These are phyloP conservation scores for Fissipunctia ypsillon DNA, from an alignment of 2,888 invertebrate genomes.

Conservation along the genomic window DNA sequence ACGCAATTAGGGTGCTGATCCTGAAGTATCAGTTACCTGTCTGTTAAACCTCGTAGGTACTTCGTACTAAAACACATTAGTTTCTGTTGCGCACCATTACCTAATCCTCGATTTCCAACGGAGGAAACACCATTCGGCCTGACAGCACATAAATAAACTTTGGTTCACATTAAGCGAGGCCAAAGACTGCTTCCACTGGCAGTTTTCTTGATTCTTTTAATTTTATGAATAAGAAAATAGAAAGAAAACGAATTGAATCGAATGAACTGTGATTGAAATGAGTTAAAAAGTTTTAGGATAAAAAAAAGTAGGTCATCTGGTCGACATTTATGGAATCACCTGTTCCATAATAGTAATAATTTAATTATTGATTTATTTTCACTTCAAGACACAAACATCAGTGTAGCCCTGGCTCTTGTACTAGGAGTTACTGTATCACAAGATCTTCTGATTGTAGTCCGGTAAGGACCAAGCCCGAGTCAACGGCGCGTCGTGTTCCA, in stretches of 20 bases:
- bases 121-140: slow-evolving; percentile 23
- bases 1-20: no score
- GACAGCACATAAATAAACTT: slow-evolving; percentile 42
- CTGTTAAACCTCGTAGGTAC: not conserved
- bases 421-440: no score
- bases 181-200: not conserved
- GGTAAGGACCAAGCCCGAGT: no score
- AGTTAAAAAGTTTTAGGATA: not conserved
- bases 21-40: not conserved
- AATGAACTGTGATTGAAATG: not conserved
- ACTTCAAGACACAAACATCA: no score
- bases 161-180: slow-evolving; percentile 4
- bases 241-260: no score
- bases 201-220: not conserved
- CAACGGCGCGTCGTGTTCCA: no score
- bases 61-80: slow-evolving; percentile 24
- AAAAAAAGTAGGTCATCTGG: no score
- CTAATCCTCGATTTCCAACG: slow-evolving; percentile 2
- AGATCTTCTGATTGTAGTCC: no score
- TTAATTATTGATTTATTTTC: no score
- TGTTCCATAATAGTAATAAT: no score
- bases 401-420: no score
- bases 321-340: no score
- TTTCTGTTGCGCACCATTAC: slow-evolving; percentile 35
- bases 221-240: not conserved